Percentiles rank a stretch among this genome's conserved stretches.
These are phyloP conservation scores for Apostichopus californicus DNA, from an alignment of 35 echinoderm and acorn worm species.

Conservation along the genomic window DNA sequence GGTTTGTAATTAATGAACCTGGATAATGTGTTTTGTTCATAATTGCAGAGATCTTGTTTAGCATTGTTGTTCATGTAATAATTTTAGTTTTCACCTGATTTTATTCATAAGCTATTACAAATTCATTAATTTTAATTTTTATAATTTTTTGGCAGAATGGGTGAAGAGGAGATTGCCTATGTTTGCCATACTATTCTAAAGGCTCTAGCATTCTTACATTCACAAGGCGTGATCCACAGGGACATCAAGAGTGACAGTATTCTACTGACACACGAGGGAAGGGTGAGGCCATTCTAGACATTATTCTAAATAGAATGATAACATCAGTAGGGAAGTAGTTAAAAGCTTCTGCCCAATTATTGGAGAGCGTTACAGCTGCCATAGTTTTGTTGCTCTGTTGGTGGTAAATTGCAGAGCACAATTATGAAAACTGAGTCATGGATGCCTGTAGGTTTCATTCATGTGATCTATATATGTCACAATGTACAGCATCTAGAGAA, in stretches of 20 bases:
- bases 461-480: no score
- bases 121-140: not conserved
- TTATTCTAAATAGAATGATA: no score
- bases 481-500: no score
- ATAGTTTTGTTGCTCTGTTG: no score
- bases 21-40: not conserved
- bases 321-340: not conserved
- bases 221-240: conserved; percentile 96
- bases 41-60: not conserved
- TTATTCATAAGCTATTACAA: no score
- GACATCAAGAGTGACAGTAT: conserved; percentile 99
- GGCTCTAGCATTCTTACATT: conserved; percentile 91
- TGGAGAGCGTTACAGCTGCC: no score
- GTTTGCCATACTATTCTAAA: conserved; percentile 91
- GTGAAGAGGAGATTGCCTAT: conserved; percentile 92
- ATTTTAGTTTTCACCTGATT: not conserved
- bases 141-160: conserved; percentile 61
- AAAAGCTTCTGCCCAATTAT: no score
- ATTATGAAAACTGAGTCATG: no score
- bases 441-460: no score
- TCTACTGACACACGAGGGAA: conserved; percentile 96
- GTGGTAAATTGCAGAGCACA: no score
- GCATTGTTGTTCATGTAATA: not conserved
- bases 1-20: not conserved
- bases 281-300: conserved; percentile 60